Evolutionary conservation across 2,113 vertebrate genomes (phyloP).

Genomic region (Gobiocypris rarus): DNA sequence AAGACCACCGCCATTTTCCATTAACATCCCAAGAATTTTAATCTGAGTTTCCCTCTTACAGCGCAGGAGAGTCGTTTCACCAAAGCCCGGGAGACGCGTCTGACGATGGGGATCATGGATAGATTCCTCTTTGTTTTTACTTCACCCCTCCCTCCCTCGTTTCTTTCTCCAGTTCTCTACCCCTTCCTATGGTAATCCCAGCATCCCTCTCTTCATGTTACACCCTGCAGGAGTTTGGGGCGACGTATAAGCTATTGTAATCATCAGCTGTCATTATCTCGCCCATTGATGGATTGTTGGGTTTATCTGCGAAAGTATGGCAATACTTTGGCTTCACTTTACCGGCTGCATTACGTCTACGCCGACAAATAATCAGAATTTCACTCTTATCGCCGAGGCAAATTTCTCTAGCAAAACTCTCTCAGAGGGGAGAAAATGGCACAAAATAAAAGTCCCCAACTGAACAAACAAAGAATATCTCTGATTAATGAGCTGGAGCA

Average conservation of each 20-base stretch:
- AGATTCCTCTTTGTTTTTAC: constrained; percentile 45
- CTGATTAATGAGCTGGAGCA: neutral
- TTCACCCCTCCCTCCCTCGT: neutral
- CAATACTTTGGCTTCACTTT: neutral
- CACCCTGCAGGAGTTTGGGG: constrained; percentile 22
- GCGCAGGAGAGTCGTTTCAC: neutral
- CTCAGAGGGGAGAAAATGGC: neutral
- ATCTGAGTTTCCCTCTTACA: neutral
- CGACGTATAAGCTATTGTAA: constrained; percentile 27
- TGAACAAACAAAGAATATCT: neutral
- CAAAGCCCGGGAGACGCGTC: constrained; percentile 54
- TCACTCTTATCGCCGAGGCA: neutral
- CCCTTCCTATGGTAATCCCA: constrained; percentile 57
- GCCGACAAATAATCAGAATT: neutral
- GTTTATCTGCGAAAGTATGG: constrained; percentile 29
- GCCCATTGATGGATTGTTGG: constrained; percentile 20
- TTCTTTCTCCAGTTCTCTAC: neutral
- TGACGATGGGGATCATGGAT: constrained; percentile 58
- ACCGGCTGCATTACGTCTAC: neutral
- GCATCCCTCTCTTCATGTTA: constrained; percentile 29
- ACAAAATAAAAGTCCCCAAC: neutral
- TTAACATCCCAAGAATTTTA: constrained; percentile 21
- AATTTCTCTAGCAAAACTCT: neutral
- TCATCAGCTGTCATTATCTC: constrained; percentile 41
- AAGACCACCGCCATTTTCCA: neutral